phyloP scores from a whole-genome alignment of 2,888 invertebrate species.

The Syritta pipiens region DNA sequence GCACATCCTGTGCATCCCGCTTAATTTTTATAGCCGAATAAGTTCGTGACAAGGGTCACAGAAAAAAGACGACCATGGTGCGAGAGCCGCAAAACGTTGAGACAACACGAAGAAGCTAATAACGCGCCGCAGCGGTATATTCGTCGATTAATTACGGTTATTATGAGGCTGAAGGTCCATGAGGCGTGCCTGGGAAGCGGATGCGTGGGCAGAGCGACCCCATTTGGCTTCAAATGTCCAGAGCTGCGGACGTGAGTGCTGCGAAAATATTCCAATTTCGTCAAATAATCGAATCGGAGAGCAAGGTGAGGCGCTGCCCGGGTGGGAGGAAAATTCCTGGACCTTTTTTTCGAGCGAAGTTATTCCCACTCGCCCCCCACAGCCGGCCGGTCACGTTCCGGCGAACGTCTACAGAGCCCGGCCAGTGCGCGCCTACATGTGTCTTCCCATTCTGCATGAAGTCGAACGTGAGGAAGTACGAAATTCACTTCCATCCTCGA shows the following conservation, averaged over 20 bases:
- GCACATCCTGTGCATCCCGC: slow-evolving; percentile 64
- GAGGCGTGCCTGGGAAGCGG: background rate
- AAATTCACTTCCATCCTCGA: slow-evolving; percentile 52
- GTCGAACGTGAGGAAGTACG: slow-evolving; percentile 60
- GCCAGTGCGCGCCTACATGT: slow-evolving; percentile 53
- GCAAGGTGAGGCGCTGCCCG: slow-evolving; percentile 18
- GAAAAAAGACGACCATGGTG: background rate
- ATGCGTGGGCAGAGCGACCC: slow-evolving; percentile 9
- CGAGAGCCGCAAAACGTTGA: background rate
- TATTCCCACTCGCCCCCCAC: too few relatives aligned
- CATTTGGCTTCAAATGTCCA: slow-evolving; percentile 21
- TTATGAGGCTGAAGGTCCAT: slow-evolving; percentile 8
- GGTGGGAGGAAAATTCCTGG: slow-evolving; percentile 8
- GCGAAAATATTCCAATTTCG: slow-evolving; percentile 65
- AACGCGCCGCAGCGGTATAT: slow-evolving; percentile 28
- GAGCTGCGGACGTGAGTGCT: slow-evolving; percentile 53
- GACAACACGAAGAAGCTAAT: slow-evolving; percentile 23
- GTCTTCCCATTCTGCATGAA: slow-evolving; percentile 27
- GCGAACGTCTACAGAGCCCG: slow-evolving; percentile 37
- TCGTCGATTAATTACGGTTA: slow-evolving; percentile 56
- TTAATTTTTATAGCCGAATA: slow-evolving; percentile 61
- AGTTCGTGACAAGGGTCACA: slow-evolving; percentile 60
- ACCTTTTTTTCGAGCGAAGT: slow-evolving; percentile 38
- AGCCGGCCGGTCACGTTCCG: slow-evolving; percentile 58
- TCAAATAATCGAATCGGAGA: slow-evolving; percentile 66